Evolutionary conservation across 2,888 invertebrate genomes (phyloP).

Genomic region (Camptogramma bilineatum): DNA sequence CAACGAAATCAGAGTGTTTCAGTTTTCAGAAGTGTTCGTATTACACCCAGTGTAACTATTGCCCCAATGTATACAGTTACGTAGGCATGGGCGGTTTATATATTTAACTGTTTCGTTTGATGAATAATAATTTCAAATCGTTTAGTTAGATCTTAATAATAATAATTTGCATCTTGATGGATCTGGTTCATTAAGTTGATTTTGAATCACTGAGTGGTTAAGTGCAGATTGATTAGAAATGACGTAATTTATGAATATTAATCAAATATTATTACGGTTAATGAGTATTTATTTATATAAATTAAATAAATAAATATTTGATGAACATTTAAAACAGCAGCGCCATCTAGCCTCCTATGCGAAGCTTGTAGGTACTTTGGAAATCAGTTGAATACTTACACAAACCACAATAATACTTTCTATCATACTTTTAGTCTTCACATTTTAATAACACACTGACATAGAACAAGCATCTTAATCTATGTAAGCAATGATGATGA

Average conservation of each 20-base stretch:
- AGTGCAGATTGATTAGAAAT: conserved; percentile 19
- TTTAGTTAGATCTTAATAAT: conserved; percentile 29
- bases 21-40: background rate
- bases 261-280: conserved; percentile 20
- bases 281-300: background rate
- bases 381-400: too few relatives aligned
- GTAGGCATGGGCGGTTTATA: background rate
- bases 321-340: background rate
- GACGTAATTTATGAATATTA: conserved; percentile 21
- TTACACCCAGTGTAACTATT: background rate
- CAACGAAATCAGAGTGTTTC: background rate
- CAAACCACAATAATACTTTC: too few relatives aligned
- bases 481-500: too few relatives aligned
- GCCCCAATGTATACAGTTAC: background rate
- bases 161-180: conserved; percentile 33
- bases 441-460: too few relatives aligned
- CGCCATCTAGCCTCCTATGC: background rate
- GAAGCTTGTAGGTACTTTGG: too few relatives aligned
- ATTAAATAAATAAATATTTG: background rate
- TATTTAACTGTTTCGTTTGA: conserved; percentile 22
- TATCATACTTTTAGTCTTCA: too few relatives aligned
- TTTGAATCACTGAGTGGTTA: conserved; percentile 11
- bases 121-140: conserved; percentile 29
- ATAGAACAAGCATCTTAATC: too few relatives aligned
- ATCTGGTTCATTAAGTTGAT: conserved; percentile 27